Percentiles rank a stretch among this genome's conserved stretches.
phyloP scores from a whole-genome alignment of 30 jellyfish, hydroid and myxozoan species.

The Cassiopea andromeda region DNA sequence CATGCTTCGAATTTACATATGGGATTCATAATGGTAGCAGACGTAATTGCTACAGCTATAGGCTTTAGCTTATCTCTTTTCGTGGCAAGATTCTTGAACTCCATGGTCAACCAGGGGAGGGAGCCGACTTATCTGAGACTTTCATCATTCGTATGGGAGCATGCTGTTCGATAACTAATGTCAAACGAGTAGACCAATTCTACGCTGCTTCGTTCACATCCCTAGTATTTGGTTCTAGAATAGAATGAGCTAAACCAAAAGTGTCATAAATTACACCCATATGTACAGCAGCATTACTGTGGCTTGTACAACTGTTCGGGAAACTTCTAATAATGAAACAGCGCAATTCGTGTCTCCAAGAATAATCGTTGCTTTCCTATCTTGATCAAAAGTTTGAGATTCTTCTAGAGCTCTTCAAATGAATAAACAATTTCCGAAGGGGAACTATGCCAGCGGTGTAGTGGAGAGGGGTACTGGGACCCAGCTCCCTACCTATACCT shows the following conservation, averaged over 20 bases:
- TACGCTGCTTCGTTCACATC: slow-evolving; percentile 26
- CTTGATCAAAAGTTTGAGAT: too few relatives aligned
- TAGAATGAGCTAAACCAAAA: slow-evolving; percentile 2
- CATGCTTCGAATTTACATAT: slow-evolving; percentile 6
- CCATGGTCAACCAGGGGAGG: neutral
- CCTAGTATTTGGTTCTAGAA: slow-evolving; percentile 1
- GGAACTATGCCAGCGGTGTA: too few relatives aligned
- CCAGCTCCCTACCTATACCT: too few relatives aligned
- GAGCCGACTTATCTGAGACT: slow-evolving; percentile 7
- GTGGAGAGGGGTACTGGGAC: too few relatives aligned
- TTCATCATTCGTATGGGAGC: slow-evolving; percentile 59
- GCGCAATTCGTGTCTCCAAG: too few relatives aligned
- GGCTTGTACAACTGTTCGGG: too few relatives aligned
- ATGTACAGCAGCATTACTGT: too few relatives aligned
- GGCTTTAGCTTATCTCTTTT: neutral
- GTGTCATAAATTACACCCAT: neutral
- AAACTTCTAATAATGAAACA: too few relatives aligned
- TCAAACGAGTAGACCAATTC: slow-evolving; percentile 10
- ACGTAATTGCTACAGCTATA: neutral
- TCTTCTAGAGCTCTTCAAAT: too few relatives aligned
- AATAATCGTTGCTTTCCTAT: too few relatives aligned
- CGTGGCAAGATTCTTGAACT: neutral
- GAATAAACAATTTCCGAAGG: too few relatives aligned
- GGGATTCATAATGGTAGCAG: slow-evolving; percentile 4
- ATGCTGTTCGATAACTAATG: slow-evolving; percentile 30